phyloP scores from a whole-genome alignment of 1,140 invertebrate genomes.

The Venturia canescens region DNA sequence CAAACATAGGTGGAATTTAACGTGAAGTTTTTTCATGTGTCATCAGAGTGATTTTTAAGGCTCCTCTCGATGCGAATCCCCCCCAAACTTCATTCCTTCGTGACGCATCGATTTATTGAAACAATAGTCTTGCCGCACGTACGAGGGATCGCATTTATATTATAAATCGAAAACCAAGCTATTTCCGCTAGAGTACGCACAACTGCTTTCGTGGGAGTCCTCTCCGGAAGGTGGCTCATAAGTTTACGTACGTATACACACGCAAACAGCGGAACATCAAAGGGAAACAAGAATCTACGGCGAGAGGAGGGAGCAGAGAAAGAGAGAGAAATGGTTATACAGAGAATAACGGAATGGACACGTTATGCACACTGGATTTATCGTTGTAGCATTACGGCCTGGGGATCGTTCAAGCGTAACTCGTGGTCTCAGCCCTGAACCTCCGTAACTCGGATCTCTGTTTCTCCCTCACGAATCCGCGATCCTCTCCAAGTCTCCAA shows the following conservation, averaged over 20 bases:
- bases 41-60: background rate
- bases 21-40: background rate
- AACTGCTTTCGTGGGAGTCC: background rate
- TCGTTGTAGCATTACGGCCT: constrained; percentile 25
- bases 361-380: constrained; percentile 18
- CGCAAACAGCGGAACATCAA: constrained; percentile 1
- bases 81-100: background rate
- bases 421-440: background rate
- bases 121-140: background rate
- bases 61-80: background rate
- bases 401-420: constrained; percentile 22
- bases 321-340: constrained; percentile 5
- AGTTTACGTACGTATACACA: constrained; percentile 9
- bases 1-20: background rate
- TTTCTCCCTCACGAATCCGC: background rate
- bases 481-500: background rate
- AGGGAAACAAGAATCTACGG: background rate
- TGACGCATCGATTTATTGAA: background rate
- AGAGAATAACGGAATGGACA: constrained; percentile 3
- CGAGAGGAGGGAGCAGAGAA: background rate
- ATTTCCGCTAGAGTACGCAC: constrained; percentile 8
- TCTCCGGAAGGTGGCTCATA: background rate
- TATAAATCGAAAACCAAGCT: constrained; percentile 12
- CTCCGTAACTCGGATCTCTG: background rate
- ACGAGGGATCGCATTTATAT: background rate